Base-by-base conservation (phyloP, 2,888 invertebrate species). In the Melangyna quadrimaculata region DNA sequence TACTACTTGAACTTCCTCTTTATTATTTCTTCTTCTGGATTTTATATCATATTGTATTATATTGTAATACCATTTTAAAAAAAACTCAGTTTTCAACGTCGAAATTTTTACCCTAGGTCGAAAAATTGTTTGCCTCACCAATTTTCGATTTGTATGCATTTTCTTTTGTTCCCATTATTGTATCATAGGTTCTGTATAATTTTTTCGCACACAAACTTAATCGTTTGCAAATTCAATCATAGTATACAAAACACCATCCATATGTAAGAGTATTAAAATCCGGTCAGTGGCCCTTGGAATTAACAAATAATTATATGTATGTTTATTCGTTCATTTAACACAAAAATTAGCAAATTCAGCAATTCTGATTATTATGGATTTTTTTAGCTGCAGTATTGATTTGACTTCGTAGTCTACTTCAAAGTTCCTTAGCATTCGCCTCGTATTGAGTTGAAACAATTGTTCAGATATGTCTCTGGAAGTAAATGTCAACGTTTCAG, bases 401-500 rank as follows among this genome's bases (percentile, higher is more conserved):
- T 24, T n/a, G 19, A n/a, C 27, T 67, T 6, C n/a, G 69, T 51
- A 72, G 81, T 72, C 14, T 43, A n/a, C 32, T 29, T 3, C 43
- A 22, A 12, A 8, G 0, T 61, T 35, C 48, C 53, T 45, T 57
- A 14, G 55, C 10, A 55, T 40, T 59, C 67, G 35, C 10, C 2
- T 61, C 43, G 35, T 10, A 14, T 12, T n/a, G 32, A 12, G 29
- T 29, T 12, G 8, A n/a, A n/a, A 51, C 1, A 9, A 40, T 8
- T 51, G 43, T 29, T n/a, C n/a, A n/a, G n/a, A n/a, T 14, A 87
- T 80, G 72, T 80, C 45, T 35, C 67, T 82, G 17, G 78, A 78
- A 73, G 78, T 87, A 51, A 78, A 83, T 74, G 82, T 84, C 3
- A n/a, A 43, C 12, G 72, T 72, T 55, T 67, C 37, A n/a, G 87